Base-by-base conservation (phyloP, 1,140 invertebrate species). In the Saccostrea echinata region DNA sequence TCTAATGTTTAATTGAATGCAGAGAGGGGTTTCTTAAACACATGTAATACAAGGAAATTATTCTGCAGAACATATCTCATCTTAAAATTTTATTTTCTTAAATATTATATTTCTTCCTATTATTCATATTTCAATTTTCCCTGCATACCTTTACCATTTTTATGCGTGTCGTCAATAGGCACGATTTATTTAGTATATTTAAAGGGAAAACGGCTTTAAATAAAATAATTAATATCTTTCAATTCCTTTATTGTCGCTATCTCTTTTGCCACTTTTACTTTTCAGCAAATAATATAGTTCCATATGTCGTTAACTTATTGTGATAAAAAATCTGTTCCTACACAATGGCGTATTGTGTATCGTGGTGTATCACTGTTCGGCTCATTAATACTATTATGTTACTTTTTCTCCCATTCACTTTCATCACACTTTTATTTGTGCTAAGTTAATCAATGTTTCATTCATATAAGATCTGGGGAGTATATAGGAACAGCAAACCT, bases 381-480 rank as follows among this genome's bases (percentile, higher is more conserved):
- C 68, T 33, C 68, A 76, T 76, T 76, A 76, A 76, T 71, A 24
- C n/a, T 76, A 30, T 76, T 76, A 76, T 76, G 68, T 76, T 76
- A 33, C 68, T 76, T 33, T 76, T 76, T 76, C 68, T 30, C 27
- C 68, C 68, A 76, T 76, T 76, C 68, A 76, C 68, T 76, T 76
- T 76, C 27, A 76, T 76, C 68, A 76, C 68, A 76, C 24, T 33
- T 76, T 76, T 76, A 76, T 76, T 76, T 76, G 68, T 35, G 68
- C 68, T 76, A 16, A 76, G 16, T 27, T 76, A 76, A 76, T 76
- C 68, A 76, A 76, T 76, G 24, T 76, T 76, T 76, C 27, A 76
- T 76, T 76, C 68, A 76, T 13, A 76, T 27, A 76, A 76, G 68
- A 76, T 71, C 24, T 33, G 24, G 13, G 21, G 55, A 18, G 55